phyloP scores from a whole-genome alignment of 2,113 vertebrate species.

The Lynx canadensis region DNA sequence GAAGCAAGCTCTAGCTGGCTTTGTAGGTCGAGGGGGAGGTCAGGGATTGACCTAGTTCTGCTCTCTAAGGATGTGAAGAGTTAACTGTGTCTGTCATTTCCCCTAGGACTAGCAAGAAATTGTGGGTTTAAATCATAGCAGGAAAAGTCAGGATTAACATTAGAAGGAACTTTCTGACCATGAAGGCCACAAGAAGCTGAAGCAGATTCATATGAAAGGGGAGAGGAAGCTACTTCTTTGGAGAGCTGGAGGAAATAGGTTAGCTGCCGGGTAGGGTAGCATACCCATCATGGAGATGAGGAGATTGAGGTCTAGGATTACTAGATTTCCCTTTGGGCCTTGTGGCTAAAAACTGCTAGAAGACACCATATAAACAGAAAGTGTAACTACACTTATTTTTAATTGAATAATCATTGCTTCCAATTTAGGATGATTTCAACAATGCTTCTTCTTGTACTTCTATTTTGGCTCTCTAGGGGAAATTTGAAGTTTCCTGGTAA shows the following conservation, averaged over 20 bases:
- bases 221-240: neutral
- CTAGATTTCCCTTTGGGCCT: neutral
- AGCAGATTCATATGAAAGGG: neutral
- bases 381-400: slow-evolving; percentile 71
- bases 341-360: slow-evolving; percentile 44
- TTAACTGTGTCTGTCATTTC: slow-evolving; percentile 15
- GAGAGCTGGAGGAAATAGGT: neutral
- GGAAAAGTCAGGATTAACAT: slow-evolving; percentile 1
- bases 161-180: neutral
- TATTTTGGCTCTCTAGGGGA: slow-evolving; percentile 73
- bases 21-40: neutral
- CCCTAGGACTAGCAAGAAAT: neutral
- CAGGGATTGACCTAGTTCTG: neutral
- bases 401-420: slow-evolving; percentile 79
- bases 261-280: neutral
- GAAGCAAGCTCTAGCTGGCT: neutral
- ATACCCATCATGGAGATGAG: neutral
- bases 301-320: neutral
- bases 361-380: slow-evolving; percentile 62
- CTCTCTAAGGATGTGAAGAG: slow-evolving; percentile 25
- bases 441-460: slow-evolving; percentile 74
- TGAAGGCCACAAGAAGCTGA: neutral
- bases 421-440: slow-evolving; percentile 74
- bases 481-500: slow-evolving; percentile 77
- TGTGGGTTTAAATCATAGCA: neutral